Evolutionary conservation across 2,113 vertebrate species (phyloP), one percentile per base, ranked within the genome.

Genomic region (Erythrocercus mccallii): DNA sequence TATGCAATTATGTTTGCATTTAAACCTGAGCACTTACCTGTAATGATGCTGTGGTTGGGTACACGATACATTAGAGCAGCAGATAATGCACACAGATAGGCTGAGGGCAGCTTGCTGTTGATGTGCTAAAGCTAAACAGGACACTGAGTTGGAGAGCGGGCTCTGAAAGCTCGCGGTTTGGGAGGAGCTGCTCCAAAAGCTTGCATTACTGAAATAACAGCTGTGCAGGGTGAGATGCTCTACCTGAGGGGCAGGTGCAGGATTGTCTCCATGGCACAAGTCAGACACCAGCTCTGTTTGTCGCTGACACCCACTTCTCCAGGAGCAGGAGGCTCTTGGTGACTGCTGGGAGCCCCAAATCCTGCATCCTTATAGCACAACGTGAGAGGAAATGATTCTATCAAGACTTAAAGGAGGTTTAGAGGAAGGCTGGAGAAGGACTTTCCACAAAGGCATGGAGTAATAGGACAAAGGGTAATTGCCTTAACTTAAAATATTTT

Each of bases 1-100:
- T 98, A 98, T 98, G 97, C 94, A 97, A 98, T 98, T 98, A 98
- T 96, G 94, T 96, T 97, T 97, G 96, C 97, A 97, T 98, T 98
- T 98, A 97, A 98, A 98, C 95, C 96, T 97, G 97, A 94, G 97
- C 97, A 95, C 97, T 98, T 98, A 97, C 97, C 95, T 98, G 97
- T 98, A 97, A 98, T 98, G 97, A 97, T 91, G 92, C 97, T 96
- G 95, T 86, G 96, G 91, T 51, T 95, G 90, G 40, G 96, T 85
- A 64, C 97, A 97, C 94, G 98, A 97, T 98, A 97, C 97, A 98
- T 97, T 97, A 97, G 95, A 74, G 97, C 96, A 97, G 97, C 89
- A 97, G 96, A 97, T 96, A 97, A 98, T 97, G 97, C 97, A 94
- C 88, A 95, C 84, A 95, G 96, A 97, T 98, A 98, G 97, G 95